These are phyloP conservation scores for Bucco capensis DNA, from an alignment of 2,113 vertebrate genomes.

Conservation along the genomic window DNA sequence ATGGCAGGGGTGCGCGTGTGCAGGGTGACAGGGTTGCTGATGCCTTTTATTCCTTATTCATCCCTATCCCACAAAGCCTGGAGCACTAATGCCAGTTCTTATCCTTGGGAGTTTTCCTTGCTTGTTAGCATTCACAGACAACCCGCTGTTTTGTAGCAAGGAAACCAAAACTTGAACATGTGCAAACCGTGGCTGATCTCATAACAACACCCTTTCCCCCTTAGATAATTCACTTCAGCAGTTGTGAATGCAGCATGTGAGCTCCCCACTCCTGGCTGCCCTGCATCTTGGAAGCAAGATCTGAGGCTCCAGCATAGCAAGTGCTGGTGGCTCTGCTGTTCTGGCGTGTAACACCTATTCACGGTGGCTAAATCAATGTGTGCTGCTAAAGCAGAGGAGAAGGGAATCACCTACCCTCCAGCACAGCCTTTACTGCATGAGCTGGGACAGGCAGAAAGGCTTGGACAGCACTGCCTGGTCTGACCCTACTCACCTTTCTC, in stretches of 20 bases:
- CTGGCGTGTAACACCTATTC: neutral
- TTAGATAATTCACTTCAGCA: neutral
- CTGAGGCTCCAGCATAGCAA: neutral
- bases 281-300: neutral
- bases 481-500: neutral
- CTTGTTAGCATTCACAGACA: neutral
- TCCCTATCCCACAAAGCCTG: neutral
- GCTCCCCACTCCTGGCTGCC: neutral
- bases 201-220: neutral
- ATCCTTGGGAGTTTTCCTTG: neutral
- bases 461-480: neutral
- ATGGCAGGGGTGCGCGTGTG: neutral
- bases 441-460: neutral
- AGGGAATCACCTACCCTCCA: neutral
- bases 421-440: rapidly evolving
- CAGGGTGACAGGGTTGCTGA: neutral
- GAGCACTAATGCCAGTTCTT: neutral
- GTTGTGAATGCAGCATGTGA: neutral
- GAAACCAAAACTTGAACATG: neutral
- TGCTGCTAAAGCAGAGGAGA: neutral
- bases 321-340: neutral
- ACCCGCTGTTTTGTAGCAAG: neutral
- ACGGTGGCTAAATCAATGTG: neutral
- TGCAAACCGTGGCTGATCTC: neutral
- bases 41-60: neutral